Base-by-base conservation (phyloP, 1,140 invertebrate genomes). In the Triops cancriformis region DNA sequence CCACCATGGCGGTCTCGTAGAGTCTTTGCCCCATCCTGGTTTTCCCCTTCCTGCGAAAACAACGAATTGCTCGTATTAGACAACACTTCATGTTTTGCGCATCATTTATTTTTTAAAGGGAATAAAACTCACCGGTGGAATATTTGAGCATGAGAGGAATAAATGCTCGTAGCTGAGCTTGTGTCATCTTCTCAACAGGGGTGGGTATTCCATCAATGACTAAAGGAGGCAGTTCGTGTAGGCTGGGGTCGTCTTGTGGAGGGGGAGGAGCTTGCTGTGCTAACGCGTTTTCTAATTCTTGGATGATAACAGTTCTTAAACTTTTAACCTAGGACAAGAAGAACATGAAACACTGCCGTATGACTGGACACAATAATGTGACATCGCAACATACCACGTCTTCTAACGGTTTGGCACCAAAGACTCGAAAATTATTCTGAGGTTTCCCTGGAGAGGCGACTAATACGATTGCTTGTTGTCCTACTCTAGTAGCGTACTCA, bases 141-240 rank as follows among this genome's bases (percentile, higher is more conserved):
- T 98, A 98, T 86, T 98, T 98, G 79, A 98, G 87, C 97, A 98
- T 98, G 78, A 98, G 89, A 72, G 97, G 97, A 81, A 98, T 98
- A 84, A 98, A 98, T 73, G 96, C 96, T 80, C 97, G 86, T 64
- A 98, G 86, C 85, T 98, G 97, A 43, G 96, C 97, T 85, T 98
- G 97, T 26, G 97, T 98, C 97, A 98, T 98, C 88, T 98, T 98
- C 85, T 98, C 97, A 0, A 98, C 95, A 1, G 96, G 96, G 64
- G 96, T 98, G 41, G 97, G 97, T 84, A 98, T 98, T 73, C 94
- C 97, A 86, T 98, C 97, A 81, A 98, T 96, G 80, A 98, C 95
- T 45, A 98, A 87, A 23, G 95, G 95, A 75, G 97, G 97, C 83
- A 98, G 86, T 87, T 98, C 96, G 85, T 98, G 97, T 45, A 98